Evolutionary conservation across 2,113 vertebrate species (phyloP).

Genomic region (Lontra canadensis): DNA sequence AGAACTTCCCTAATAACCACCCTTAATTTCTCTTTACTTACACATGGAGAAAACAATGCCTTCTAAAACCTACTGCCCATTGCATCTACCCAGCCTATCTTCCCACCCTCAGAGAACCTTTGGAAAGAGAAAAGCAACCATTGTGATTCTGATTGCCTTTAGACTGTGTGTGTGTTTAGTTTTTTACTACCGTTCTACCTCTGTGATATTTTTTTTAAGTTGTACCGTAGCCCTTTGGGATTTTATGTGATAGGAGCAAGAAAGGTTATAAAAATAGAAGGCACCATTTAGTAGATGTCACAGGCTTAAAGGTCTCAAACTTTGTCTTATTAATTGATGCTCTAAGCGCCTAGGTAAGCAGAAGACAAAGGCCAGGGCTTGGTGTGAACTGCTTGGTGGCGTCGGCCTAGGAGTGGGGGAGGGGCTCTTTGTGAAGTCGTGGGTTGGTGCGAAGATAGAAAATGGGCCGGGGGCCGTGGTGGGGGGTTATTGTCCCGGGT

Average conservation of each 20-base stretch:
- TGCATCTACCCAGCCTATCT: not conserved
- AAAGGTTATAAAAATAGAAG: conserved; percentile 30
- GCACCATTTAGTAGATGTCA: not conserved
- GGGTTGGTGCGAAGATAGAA: not conserved
- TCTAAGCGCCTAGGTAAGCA: conserved; percentile 44
- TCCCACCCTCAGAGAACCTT: conserved; percentile 8
- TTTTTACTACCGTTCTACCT: not conserved
- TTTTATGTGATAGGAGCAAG: not conserved
- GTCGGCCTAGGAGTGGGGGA: conserved; percentile 48
- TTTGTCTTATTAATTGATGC: not conserved
- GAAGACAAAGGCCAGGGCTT: conserved; percentile 71
- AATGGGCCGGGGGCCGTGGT: not conserved
- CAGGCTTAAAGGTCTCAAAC: not conserved
- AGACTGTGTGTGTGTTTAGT: not conserved
- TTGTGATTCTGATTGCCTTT: not conserved
- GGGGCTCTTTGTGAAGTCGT: conserved; percentile 53
- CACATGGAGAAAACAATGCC: not conserved
- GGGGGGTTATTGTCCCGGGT: not conserved
- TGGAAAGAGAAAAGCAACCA: not conserved
- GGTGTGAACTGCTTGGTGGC: conserved; percentile 34
- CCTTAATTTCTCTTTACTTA: conserved; percentile 37
- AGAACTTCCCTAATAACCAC: not conserved
- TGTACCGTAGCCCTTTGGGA: not conserved
- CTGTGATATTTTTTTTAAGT: not conserved
- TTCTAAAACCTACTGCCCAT: not conserved